Conservation (phyloP, 2,888 invertebrate species). For the Ornithoptera priamus region DNA sequence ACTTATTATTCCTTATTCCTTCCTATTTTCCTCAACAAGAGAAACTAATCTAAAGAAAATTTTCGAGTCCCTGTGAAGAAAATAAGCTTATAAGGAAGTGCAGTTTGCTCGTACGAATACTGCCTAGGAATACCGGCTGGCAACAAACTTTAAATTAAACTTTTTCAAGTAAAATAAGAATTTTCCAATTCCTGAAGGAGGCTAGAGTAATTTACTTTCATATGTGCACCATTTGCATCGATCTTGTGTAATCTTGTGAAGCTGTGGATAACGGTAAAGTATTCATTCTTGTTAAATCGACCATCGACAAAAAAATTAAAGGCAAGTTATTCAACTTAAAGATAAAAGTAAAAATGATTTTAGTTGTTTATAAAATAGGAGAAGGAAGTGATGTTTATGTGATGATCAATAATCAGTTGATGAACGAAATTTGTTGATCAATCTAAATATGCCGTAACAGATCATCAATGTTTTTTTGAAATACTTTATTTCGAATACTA, state of each 20-base stretch:
- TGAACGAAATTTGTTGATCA: too few species aligned
- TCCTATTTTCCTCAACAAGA: conserved; percentile 76
- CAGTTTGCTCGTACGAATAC: conserved; percentile 72
- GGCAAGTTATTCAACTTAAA: not conserved
- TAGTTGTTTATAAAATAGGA: too few species aligned
- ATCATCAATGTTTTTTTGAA: too few species aligned
- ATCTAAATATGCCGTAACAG: too few species aligned
- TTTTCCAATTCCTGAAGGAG: conserved; percentile 38
- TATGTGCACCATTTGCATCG: conserved; percentile 6
- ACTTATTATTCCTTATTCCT: conserved; percentile 73
- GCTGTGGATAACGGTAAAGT: not conserved
- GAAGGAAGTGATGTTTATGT: too few species aligned
- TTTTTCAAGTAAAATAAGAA: conserved; percentile 65
- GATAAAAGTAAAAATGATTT: not conserved
- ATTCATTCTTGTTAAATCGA: not conserved
- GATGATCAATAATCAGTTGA: too few species aligned
- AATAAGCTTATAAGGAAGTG: conserved; percentile 78
- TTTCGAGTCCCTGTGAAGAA: conserved; percentile 73
- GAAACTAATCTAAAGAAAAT: conserved; percentile 80
- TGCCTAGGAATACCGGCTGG: conserved; percentile 55
- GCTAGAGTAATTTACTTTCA: conserved; percentile 35
- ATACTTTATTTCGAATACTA: too few species aligned
- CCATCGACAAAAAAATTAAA: not conserved
- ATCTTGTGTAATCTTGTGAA: not conserved
- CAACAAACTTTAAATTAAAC: conserved; percentile 77